A percentile compares a stretch with the other conserved stretches of the same genome.
phyloP scores from a whole-genome alignment of 1,140 invertebrate species.

The Drosophila mayri region DNA sequence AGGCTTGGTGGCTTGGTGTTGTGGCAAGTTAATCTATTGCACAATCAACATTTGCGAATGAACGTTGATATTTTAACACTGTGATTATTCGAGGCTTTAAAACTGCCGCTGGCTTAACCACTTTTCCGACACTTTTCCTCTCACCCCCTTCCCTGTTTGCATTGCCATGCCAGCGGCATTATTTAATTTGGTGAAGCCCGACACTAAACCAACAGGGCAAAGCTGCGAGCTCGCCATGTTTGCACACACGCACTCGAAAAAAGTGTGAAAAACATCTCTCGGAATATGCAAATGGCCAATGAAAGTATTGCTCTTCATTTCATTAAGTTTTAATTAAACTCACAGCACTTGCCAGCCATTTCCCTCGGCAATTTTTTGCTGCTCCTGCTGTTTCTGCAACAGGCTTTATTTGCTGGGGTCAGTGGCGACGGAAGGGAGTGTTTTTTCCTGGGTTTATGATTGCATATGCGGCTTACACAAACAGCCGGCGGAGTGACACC shows the following conservation, averaged over 20 bases:
- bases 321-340: constrained; percentile 78
- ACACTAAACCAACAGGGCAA: constrained; percentile 35
- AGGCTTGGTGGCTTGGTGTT: background rate
- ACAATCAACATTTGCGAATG: constrained; percentile 13
- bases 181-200: constrained; percentile 47
- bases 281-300: constrained; percentile 56
- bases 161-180: constrained; percentile 26
- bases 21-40: constrained; percentile 18
- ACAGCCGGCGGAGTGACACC: constrained; percentile 41
- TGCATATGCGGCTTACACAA: constrained; percentile 59
- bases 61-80: constrained; percentile 24
- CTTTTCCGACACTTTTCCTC: background rate
- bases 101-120: constrained; percentile 1
- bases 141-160: constrained; percentile 1
- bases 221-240: constrained; percentile 35
- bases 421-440: background rate
- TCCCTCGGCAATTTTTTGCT: constrained; percentile 8
- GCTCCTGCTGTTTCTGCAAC: constrained; percentile 7
- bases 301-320: constrained; percentile 71
- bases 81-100: constrained; percentile 13
- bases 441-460: constrained; percentile 28
- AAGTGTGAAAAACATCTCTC: constrained; percentile 1
- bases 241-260: constrained; percentile 13
- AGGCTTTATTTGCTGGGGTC: constrained; percentile 13
- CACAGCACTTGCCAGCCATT: constrained; percentile 35